Evolutionary conservation across 2,113 vertebrate species (phyloP).

Genomic region (Chloroceryle aenea): DNA sequence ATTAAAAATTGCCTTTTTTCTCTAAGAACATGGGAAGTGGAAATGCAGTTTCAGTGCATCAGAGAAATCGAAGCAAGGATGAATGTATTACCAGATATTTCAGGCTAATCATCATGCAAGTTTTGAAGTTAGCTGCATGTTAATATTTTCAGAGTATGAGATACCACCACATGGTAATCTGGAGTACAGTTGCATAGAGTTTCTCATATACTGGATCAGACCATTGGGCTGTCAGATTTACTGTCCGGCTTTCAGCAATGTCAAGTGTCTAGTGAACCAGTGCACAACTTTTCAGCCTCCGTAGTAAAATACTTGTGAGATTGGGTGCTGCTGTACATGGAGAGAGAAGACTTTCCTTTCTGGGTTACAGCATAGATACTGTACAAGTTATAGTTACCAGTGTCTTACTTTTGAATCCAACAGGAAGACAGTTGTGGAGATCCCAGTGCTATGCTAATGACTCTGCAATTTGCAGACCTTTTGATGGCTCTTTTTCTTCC

Average conservation of each 20-base stretch:
- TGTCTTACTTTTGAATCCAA: background rate
- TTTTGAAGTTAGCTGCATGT: background rate
- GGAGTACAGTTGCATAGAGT: background rate
- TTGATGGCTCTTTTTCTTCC: background rate
- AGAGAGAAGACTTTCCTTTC: background rate
- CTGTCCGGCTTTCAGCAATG: background rate
- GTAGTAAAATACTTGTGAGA: background rate
- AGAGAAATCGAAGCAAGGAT: background rate
- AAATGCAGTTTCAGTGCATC: background rate
- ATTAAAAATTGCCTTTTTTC: background rate
- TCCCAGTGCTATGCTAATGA: background rate
- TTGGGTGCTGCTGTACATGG: background rate
- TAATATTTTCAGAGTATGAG: background rate
- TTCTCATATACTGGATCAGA: background rate
- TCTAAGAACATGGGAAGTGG: background rate
- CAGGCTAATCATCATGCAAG: background rate
- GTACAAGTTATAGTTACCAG: background rate
- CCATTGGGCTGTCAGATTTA: background rate
- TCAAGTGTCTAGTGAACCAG: fast-evolving
- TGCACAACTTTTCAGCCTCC: background rate
- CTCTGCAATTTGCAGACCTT: background rate
- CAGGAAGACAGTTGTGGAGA: background rate
- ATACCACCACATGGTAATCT: background rate
- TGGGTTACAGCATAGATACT: background rate
- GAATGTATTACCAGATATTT: background rate